These are phyloP conservation scores for Sialis lutaria DNA, from an alignment of 2,888 invertebrate genomes.

Conservation along the genomic window DNA sequence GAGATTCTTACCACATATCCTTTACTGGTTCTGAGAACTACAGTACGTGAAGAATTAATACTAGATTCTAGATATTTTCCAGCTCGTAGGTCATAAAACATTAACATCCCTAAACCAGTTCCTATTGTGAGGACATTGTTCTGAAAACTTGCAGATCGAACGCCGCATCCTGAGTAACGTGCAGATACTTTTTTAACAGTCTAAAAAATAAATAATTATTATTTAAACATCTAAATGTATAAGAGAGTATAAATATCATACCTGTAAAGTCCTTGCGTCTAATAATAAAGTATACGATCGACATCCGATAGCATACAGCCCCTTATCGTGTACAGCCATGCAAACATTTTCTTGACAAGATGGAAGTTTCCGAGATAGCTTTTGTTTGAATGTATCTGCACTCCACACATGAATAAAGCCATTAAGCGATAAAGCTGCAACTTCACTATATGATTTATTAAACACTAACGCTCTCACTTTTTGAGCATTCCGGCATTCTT, in stretches of 20 bases:
- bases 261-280: slow-evolving; percentile 73
- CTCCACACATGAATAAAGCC: slow-evolving; percentile 90
- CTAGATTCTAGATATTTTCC: slow-evolving; percentile 83
- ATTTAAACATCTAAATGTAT: not conserved
- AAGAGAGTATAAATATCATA: slow-evolving; percentile 23
- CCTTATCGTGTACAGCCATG: slow-evolving; percentile 69
- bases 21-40: slow-evolving; percentile 71
- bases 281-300: slow-evolving; percentile 80
- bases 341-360: slow-evolving; percentile 89
- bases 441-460: slow-evolving; percentile 69
- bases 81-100: slow-evolving; percentile 87
- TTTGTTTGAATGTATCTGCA: slow-evolving; percentile 77
- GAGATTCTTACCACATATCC: slow-evolving; percentile 66
- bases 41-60: slow-evolving; percentile 75
- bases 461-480: slow-evolving; percentile 66
- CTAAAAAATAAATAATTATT: slow-evolving; percentile 18
- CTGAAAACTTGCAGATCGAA: slow-evolving; percentile 80
- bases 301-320: slow-evolving; percentile 86
- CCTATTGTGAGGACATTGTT: slow-evolving; percentile 84
- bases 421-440: slow-evolving; percentile 81
- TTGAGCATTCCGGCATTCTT: slow-evolving; percentile 64
- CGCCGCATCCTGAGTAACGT: slow-evolving; percentile 80
- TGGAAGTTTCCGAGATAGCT: slow-evolving; percentile 69
- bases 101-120: slow-evolving; percentile 76
- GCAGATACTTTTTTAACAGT: slow-evolving; percentile 65